Evolutionary conservation across 2,888 invertebrate genomes (phyloP), one percentile per base, ranked within the genome.

Genomic region (Lamellibrachia columna): DNA sequence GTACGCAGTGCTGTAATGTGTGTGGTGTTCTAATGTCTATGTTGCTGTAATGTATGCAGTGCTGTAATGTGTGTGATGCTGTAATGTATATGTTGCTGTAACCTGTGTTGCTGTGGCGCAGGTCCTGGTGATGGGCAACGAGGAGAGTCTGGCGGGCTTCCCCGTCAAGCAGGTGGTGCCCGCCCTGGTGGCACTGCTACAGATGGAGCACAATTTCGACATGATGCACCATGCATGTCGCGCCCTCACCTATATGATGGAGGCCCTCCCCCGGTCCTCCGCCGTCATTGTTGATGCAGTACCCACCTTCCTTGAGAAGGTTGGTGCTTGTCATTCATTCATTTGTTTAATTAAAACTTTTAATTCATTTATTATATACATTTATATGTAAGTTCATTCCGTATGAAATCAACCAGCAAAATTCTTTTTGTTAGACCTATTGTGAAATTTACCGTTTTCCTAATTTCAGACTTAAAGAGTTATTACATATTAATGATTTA

Each of bases 181-280:
- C 0, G 99, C 99, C 7, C 97, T 99, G 90, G 98, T 99, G 94
- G 98, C 98, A 95, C 97, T 99, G 93, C 97, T 99, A 52, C 98
- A 98, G 92, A 99, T 99, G 97, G 99, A 99, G 96, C 99, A 99
- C 96, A 99, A 99, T 97, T 99, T 99, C 97, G 99, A 99, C 97
- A 99, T 99, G 97, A 99, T 99, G 99, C 99, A 99, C 96, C 99
- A 99, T 96, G 99, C 99, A 0, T 99, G 99, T 96, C 98, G 99
- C 90, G 99, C 99, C 0, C 97, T 99, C 90, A 99, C 99, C 0
- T 99, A 99, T 97, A 99, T 99, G 99, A 98, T 99, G 98, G 99
- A 99, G 97, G 99, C 99, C 0, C 96, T 99, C 94, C 99, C 99
- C 0, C 97, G 99, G 93, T 99, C 99, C 4, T 99, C 99, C 90